A percentile compares a stretch with the other conserved stretches of the same genome.
Conservation (phyloP, 2,888 invertebrate genomes). For the Diarsia rubi region DNA sequence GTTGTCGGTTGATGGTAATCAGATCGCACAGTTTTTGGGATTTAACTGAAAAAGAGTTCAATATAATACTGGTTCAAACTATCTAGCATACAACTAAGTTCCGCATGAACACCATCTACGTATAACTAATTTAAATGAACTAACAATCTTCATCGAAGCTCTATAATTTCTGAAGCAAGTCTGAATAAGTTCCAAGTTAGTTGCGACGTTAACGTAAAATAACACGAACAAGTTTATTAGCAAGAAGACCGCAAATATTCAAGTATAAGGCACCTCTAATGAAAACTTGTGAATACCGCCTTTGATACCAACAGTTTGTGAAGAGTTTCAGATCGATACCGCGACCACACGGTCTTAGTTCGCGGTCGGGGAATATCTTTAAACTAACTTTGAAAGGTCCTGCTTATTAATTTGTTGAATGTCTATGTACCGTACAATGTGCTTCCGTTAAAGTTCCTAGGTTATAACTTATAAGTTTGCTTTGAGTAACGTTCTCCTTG, state of each 20-base stretch:
- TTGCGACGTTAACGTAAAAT: constrained; percentile 20
- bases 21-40: neutral
- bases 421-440: neutral
- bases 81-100: neutral
- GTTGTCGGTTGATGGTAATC: neutral
- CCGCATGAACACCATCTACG: neutral
- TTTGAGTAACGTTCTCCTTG: constrained; percentile 10
- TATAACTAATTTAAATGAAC: constrained; percentile 5
- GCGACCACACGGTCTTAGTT: constrained; percentile 24
- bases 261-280: constrained; percentile 8
- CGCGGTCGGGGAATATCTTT: constrained; percentile 9
- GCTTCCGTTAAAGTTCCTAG: constrained; percentile 1
- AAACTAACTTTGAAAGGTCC: constrained; percentile 5
- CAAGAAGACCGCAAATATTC: constrained; percentile 43
- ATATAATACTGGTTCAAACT: neutral
- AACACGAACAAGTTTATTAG: constrained; percentile 48
- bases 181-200: constrained; percentile 15
- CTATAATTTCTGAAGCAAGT: constrained; percentile 4
- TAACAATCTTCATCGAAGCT: constrained; percentile 18
- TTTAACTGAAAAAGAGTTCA: neutral
- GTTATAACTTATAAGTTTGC: constrained; percentile 4
- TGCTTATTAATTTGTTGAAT: constrained; percentile 12
- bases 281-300: constrained; percentile 40
- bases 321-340: constrained; percentile 20
- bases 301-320: constrained; percentile 50